Percentiles rank a stretch among this genome's conserved stretches.
Conservation (phyloP, 2,113 vertebrate species). For the Clarias batrachus region DNA sequence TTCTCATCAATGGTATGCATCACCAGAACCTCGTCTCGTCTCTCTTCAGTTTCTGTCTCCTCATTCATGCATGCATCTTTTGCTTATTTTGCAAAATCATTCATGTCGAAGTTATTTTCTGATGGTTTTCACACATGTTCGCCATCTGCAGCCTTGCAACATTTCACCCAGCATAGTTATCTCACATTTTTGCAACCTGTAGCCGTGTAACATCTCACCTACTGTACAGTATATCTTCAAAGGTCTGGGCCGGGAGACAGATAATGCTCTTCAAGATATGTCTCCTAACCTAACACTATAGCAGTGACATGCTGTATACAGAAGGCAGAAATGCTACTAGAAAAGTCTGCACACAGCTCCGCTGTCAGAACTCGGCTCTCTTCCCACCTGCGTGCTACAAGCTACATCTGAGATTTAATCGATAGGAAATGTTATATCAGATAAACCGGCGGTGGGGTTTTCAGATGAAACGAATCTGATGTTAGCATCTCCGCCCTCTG, state of each 20-base stretch:
- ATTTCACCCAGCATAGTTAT: background rate
- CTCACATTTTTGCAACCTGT: background rate
- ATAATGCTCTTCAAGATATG: too few relatives aligned
- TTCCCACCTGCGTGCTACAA: background rate
- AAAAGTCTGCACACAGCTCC: background rate
- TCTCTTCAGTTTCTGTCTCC: background rate
- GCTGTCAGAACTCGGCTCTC: background rate
- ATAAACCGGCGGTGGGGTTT: background rate
- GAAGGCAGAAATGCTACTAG: background rate
- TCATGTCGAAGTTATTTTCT: background rate
- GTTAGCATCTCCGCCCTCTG: constrained; percentile 5
- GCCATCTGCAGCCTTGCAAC: background rate
- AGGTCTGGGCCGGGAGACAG: background rate
- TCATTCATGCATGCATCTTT: background rate
- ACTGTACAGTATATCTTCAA: too few relatives aligned
- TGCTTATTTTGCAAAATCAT: background rate
- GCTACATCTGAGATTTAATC: constrained; percentile 12
- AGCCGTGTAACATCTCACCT: background rate
- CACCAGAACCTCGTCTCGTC: background rate
- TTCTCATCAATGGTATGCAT: background rate
- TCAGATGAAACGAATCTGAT: background rate
- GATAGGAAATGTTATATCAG: constrained; percentile 8
- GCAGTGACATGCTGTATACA: background rate
- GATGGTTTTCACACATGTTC: too few relatives aligned
- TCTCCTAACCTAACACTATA: background rate